Percentiles rank a stretch among this genome's conserved stretches.
phyloP scores from a whole-genome alignment of 2,797 vertebrate species.

The Hirundo rustica region DNA sequence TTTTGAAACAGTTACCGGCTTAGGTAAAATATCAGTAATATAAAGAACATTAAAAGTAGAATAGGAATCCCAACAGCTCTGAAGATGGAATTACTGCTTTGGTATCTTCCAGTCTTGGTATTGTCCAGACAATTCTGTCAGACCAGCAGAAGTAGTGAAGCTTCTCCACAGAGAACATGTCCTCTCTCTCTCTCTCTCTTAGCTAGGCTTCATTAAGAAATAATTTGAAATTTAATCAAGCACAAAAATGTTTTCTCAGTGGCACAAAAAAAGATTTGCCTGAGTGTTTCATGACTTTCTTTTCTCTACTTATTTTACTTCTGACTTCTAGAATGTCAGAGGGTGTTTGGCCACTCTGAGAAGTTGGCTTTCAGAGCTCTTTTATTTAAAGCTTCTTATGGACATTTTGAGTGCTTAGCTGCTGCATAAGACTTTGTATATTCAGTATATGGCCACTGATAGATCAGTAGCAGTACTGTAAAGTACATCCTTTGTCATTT shows the following conservation, averaged over 20 bases:
- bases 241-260: not conserved
- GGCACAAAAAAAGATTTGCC: not conserved
- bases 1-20: not conserved
- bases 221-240: not conserved
- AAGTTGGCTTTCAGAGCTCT: not conserved
- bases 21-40: not conserved
- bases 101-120: not conserved
- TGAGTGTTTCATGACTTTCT: not conserved
- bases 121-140: not conserved
- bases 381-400: not conserved
- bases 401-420: not conserved
- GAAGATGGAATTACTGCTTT: not conserved
- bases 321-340: not conserved
- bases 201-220: not conserved
- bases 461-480: not conserved
- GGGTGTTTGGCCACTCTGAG: not conserved
- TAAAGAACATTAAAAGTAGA: not conserved
- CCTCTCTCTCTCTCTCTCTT: not conserved
- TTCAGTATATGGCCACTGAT: not conserved
- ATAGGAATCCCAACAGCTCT: not conserved
- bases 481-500: not conserved
- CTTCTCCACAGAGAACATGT: rapidly evolving
- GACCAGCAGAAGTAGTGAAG: not conserved
- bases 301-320: not conserved
- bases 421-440: not conserved